Base-by-base conservation (phyloP, 2,888 invertebrate species). In the Monoplex corrugatus region DNA sequence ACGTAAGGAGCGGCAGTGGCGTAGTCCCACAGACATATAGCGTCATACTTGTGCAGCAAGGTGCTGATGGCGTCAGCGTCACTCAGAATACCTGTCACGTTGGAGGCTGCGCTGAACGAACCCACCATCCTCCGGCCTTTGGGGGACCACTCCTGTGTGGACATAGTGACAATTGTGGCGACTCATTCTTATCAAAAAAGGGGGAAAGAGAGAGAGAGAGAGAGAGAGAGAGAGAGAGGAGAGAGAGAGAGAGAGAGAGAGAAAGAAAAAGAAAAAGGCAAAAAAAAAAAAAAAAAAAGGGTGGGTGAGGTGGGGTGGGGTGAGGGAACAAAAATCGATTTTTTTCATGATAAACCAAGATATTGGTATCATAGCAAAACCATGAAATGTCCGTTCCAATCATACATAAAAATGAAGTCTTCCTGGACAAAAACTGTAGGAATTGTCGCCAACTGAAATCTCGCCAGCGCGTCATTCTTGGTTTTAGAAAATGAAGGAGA, bases 11-110 rank as follows among this genome's bases (percentile, higher is more conserved):
- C 97, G 5, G 98, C 98, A 3, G 98, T 97, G 13, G 98, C 98
- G 95, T 98, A 98, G 96, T 98, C 98, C 98, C 98, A 99, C 94
- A 98, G 97, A 5, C 98, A 97, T 92, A 98, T 97, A 0, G 98
- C 98, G 13, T 98, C 98, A 95, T 98, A 98, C 94, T 97, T 98
- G 94, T 98, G 98, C n/a, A 98, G 97, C 6, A 98, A 96, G 35
- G 97, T 96, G 0, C 98, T 98, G 19, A 98, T 97, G 0, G 97
- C 97, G 2, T 98, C 97, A 94, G 98, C 98, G 96, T 98, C 98
- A 78, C 97, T 97, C 63, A 98, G 95, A n/a, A 98, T 97, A 16
- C 98, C 98, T 0, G 98, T 98, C n/a, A 98, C 97, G 95, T 98
- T 98, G 43, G 98, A 98, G 1, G 98, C 98, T 0, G 98, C 98